Percentiles rank a stretch among this genome's conserved stretches.
Evolutionary conservation across 1,140 invertebrate species (phyloP).

Genomic region (Drosophila parvula): DNA sequence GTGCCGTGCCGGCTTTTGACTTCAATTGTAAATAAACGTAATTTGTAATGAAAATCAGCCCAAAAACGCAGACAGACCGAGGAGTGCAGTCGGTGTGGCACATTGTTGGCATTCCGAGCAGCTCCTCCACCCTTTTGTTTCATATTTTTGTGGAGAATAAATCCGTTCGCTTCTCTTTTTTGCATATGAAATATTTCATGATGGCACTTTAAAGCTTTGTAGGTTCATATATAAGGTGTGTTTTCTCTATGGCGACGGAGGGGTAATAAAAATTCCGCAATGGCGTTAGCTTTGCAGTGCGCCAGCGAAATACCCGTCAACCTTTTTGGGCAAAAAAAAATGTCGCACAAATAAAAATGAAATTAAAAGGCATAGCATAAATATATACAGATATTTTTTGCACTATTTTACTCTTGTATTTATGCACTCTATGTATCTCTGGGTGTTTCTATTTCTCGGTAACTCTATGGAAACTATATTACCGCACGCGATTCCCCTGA

Average conservation of each 20-base stretch:
- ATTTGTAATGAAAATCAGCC: constrained; percentile 74
- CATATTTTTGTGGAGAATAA: constrained; percentile 13
- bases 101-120: constrained; percentile 54
- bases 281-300: constrained; percentile 65
- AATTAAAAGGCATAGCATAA: constrained; percentile 68
- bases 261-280: constrained; percentile 80
- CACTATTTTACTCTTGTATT: constrained; percentile 40
- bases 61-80: constrained; percentile 24
- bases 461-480: constrained; percentile 70
- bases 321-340: constrained; percentile 59
- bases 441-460: constrained; percentile 14
- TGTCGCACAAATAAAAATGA: constrained; percentile 76
- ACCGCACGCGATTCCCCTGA: constrained; percentile 76
- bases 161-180: constrained; percentile 19
- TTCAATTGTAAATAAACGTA: constrained; percentile 72
- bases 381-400: constrained; percentile 34
- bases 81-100: constrained; percentile 40
- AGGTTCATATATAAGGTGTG: constrained; percentile 27
- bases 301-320: constrained; percentile 10
- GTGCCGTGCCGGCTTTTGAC: constrained; percentile 25
- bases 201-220: constrained; percentile 70
- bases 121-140: constrained; percentile 22
- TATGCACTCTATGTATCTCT: constrained; percentile 31
- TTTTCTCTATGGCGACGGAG: constrained; percentile 57
- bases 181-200: constrained; percentile 75